Base-by-base conservation (phyloP, 1,140 invertebrate species). In the Zophobas morio region DNA sequence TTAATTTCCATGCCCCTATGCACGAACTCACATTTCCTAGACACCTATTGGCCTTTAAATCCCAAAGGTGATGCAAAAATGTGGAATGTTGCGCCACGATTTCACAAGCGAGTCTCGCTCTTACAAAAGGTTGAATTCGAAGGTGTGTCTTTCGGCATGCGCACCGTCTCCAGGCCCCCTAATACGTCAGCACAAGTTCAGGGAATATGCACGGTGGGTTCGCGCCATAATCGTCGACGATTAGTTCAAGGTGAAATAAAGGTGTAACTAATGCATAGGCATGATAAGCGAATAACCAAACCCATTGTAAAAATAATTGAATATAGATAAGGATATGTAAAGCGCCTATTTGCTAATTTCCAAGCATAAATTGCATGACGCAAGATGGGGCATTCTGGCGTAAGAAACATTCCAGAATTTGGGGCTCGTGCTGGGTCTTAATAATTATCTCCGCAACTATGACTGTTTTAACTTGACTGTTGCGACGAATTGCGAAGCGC, bases 201-300 rank as follows among this genome's bases (percentile, higher is more conserved):
- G 39, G 37, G 60, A 37, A 60, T 66, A 66, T 32, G 46, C n/a
- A 3, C 49, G 49, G 5, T 5, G 49, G 39, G n/a, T n/a, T n/a
- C n/a, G n/a, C n/a, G n/a, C n/a, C n/a, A n/a, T n/a, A n/a, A n/a
- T n/a, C n/a, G n/a, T n/a, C n/a, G n/a, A n/a, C n/a, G n/a, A 42
- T 66, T 42, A 66, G 57, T 46, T 66, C 60, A 66, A 66, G 60
- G 60, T 66, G 20, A 66, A 66, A 42, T 46, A 20, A 66, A 66
- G 60, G 60, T 66, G 20, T 40, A 66, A 66, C 40, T 42, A 66
- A 42, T 66, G 60, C 60, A 66, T 66, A 66, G 32, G 39, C 60
- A 66, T 66, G 60, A 66, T 63, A 39, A 0, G 57, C 57, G 39
- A 63, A 63, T 63, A 56, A 56, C 34, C n/a, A 56, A 8, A 60